These are phyloP conservation scores for Sebastolobus alascanus DNA, from an alignment of 2,797 vertebrate genomes.

Conservation along the genomic window DNA sequence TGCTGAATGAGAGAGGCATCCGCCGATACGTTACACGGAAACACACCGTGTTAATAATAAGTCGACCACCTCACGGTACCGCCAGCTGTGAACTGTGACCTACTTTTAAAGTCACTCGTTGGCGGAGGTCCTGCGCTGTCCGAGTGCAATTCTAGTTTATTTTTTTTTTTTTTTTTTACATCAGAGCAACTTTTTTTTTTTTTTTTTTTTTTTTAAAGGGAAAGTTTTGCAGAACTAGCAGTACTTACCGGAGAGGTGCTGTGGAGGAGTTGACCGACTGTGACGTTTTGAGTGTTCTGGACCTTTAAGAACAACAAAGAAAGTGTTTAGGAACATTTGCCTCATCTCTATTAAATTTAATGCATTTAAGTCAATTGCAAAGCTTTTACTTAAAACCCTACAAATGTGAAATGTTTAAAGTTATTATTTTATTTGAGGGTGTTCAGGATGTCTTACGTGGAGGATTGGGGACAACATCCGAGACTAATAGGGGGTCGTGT, in stretches of 20 bases:
- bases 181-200: neutral
- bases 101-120: too few relatives aligned
- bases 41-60: too few relatives aligned
- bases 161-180: neutral
- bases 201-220: too few relatives aligned
- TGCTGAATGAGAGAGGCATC: too few relatives aligned
- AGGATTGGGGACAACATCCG: conserved; percentile 88
- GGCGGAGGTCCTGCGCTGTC: too few relatives aligned
- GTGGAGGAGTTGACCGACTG: conserved; percentile 90
- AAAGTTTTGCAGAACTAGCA: neutral
- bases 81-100: too few relatives aligned
- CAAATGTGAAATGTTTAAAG: neutral
- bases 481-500: conserved; percentile 91
- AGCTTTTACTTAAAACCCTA: neutral
- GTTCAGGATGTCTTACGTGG: conserved; percentile 84
- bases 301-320: conserved; percentile 80
- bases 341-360: neutral
- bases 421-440: neutral
- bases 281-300: conserved; percentile 93
- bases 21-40: too few relatives aligned
- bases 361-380: neutral
- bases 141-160: too few relatives aligned
- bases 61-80: too few relatives aligned
- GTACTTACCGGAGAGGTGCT: conserved; percentile 74
- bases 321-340: neutral